A percentile compares a stretch with the other conserved stretches of the same genome.
These are phyloP conservation scores for Dermolepida albohirtum DNA, from an alignment of 2,888 invertebrate genomes.

Conservation along the genomic window DNA sequence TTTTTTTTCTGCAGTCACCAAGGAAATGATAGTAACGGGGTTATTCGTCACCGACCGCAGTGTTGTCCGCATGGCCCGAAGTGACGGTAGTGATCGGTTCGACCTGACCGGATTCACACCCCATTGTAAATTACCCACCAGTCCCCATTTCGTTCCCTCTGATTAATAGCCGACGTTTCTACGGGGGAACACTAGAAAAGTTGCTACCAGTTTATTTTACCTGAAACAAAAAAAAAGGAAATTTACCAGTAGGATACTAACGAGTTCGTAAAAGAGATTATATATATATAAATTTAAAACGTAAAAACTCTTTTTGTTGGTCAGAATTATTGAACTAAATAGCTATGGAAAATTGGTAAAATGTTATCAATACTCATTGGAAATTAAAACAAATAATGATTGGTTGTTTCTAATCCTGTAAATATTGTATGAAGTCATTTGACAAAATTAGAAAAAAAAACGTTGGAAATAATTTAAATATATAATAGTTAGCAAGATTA, in stretches of 20 bases:
- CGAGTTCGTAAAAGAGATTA: too few species aligned
- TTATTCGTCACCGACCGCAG: conserved; percentile 46
- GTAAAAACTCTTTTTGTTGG: too few species aligned
- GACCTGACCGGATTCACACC: conserved; percentile 43
- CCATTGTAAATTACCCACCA: conserved; percentile 44
- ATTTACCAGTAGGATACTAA: neutral
- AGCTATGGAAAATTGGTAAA: too few species aligned
- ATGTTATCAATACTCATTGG: too few species aligned
- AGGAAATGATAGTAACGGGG: conserved; percentile 30
- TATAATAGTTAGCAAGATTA: too few species aligned
- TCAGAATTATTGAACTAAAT: too few species aligned
- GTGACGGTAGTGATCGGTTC: conserved; percentile 46
- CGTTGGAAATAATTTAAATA: too few species aligned
- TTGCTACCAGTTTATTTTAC: conserved; percentile 29
- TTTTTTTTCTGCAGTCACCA: neutral
- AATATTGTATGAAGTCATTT: too few species aligned
- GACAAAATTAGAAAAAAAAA: too few species aligned
- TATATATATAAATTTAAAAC: too few species aligned
- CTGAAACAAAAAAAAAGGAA: conserved; percentile 10
- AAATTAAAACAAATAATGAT: too few species aligned
- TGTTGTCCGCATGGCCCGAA: conserved; percentile 47
- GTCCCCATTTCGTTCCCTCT: conserved; percentile 8
- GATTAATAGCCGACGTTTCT: conserved; percentile 32
- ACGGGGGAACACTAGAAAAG: conserved; percentile 24
- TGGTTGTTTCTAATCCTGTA: too few species aligned